Evolutionary conservation across 2,113 vertebrate species (phyloP).

Genomic region (Psophia crepitans): DNA sequence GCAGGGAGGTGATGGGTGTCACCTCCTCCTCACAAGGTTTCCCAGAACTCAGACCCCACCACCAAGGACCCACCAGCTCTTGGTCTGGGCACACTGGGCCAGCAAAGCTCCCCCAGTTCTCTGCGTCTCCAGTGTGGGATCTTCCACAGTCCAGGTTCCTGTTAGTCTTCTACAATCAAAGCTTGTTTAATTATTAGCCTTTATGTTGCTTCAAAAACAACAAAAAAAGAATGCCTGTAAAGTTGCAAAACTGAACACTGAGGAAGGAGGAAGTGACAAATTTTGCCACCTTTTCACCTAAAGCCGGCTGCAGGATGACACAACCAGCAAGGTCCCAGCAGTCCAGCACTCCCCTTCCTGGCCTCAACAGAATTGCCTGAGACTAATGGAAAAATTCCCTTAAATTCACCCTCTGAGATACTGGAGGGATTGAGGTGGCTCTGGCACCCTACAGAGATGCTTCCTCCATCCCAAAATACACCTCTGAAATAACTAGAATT

Average conservation of each 20-base stretch:
- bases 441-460: neutral
- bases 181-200: neutral
- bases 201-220: neutral
- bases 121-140: neutral
- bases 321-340: neutral
- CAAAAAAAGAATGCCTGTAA: neutral
- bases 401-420: neutral
- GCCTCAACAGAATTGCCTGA: rapidly evolving
- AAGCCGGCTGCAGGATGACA: neutral
- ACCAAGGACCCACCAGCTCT: neutral
- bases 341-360: neutral
- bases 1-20: neutral
- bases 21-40: neutral
- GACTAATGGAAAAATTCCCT: neutral
- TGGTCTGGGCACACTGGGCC: neutral
- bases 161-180: neutral
- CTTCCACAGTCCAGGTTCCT: rapidly evolving
- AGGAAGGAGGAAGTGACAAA: neutral
- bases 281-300: neutral
- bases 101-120: neutral
- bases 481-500: neutral
- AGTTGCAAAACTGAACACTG: neutral
- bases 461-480: neutral
- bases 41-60: neutral
- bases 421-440: neutral